Evolutionary conservation across 2,797 vertebrate genomes (phyloP), one percentile per base, ranked within the genome.

Genomic region (Denticeps clupeoides): DNA sequence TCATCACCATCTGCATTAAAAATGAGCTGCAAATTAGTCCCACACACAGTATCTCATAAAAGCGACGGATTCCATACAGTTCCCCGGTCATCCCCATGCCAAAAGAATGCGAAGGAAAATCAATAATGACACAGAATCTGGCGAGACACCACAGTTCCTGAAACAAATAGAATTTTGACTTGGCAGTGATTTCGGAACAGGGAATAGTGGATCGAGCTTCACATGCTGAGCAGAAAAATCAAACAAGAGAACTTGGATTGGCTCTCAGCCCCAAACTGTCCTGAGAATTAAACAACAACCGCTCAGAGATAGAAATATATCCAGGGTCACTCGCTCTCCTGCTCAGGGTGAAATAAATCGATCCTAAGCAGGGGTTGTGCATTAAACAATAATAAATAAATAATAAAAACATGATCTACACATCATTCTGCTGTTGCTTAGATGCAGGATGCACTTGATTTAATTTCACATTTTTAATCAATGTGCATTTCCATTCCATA

Each of bases 31-130:
- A 42, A 32, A 41, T 46, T 32, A 47, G 35, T 37, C 54, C 31
- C 7, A 41, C 49, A 16, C 47, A 40, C 47, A 45, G 44, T 47
- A 31, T 41, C 31, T 41, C 49, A 41, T 35, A 46, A 55, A 58
- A 22, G 48, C 41, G 41, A 62, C 47, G 27, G 51, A 62, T 49
- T 44, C 37, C 13, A 4, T 24, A 13, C 41, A 42, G 41, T 57
- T 42, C 37, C 45, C 27, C 35, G n/a, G 40, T 24, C 32, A 41
- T 12, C 13, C 46, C 18, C 11, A 22, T 32, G 51, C 41, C 51
- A 55, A 44, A 46, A 25, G 13, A 52, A 42, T 29, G 23, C 44
- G 7, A 7, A 47, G 11, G 22, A 24, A 45, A 50, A 54, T 49
- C 42, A 19, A 18, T 3, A 19, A 3, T 3, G 19, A 19, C 18